Base-by-base conservation (phyloP, 1,140 invertebrate genomes). In the Sarcophaga bullata region DNA sequence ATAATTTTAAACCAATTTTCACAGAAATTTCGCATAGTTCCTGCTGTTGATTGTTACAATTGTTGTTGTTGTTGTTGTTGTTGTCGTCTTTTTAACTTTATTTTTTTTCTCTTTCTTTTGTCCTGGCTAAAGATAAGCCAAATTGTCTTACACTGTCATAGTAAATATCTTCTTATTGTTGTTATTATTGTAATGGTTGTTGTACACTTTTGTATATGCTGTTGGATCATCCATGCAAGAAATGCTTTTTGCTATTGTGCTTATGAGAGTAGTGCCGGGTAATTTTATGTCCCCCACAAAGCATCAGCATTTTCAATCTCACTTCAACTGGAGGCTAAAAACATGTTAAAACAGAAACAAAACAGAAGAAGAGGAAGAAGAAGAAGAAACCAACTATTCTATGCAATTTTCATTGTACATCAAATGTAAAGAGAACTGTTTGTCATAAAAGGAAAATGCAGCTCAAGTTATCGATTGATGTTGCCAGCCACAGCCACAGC, bases 21-120 rank as follows among this genome's bases (percentile, higher is more conserved):
- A 83, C 82, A 81, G 82, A 83, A 68, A 83, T 81, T 81, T 75
- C 72, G 68, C 72, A 75, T 73, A 83, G 80, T 83, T 83, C 80
- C 80, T 83, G 80, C 82, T 72, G 58, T n/a, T n/a, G 15, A 7
- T 72, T 72, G 62, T 72, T 72, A 25, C 62, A 25, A 8, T 72
- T 72, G 75, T 25, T 78, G 75, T 78, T 78, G n/a, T 52, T 78
- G 37, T 50, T n/a, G n/a, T n/a, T n/a, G n/a, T n/a, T n/a, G n/a
- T 76, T 75, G 73, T 76, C 73, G 25, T 37, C n/a, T 72, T 19
- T 9, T 72, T 72, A 72, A 72, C n/a, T 72, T 19, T 72, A 10
- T 72, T 19, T 72, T 37, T 72, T 37, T 19, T 73, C 7, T 37
- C 25, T 58, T 58, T n/a, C 0, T 25, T n/a, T 50, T 47, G 9